These are phyloP conservation scores for Alectura lathami DNA, from an alignment of 2,113 vertebrate species.

Conservation along the genomic window DNA sequence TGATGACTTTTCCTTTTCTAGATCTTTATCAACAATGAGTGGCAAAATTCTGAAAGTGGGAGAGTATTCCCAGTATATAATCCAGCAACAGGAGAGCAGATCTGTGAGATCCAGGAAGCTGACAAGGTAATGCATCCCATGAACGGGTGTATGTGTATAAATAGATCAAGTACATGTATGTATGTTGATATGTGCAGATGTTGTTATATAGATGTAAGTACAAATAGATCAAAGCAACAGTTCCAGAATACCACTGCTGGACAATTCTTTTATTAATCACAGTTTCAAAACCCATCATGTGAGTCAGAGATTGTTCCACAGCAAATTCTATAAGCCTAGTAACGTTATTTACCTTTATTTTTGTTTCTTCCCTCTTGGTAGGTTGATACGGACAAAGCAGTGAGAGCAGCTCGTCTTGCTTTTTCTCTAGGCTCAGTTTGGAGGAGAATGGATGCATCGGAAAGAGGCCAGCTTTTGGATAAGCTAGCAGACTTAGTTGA, in stretches of 20 bases:
- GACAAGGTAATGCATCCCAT: slow-evolving; percentile 85
- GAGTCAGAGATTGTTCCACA: neutral
- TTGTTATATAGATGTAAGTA: neutral
- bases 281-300: neutral
- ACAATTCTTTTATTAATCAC: neutral
- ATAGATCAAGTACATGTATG: neutral
- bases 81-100: slow-evolving; percentile 92
- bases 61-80: slow-evolving; percentile 89
- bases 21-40: slow-evolving; percentile 99
- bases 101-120: slow-evolving; percentile 97
- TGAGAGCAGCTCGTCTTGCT: slow-evolving; percentile 90
- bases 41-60: slow-evolving; percentile 94
- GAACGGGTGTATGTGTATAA: neutral
- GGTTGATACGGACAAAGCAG: slow-evolving; percentile 94
- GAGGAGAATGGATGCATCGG: slow-evolving; percentile 96
- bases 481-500: slow-evolving; percentile 96
- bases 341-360: neutral
- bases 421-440: slow-evolving; percentile 93
- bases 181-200: neutral
- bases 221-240: neutral
- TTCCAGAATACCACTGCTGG: neutral
- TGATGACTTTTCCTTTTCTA: slow-evolving; percentile 58
- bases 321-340: neutral
- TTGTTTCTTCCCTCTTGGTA: slow-evolving; percentile 50
- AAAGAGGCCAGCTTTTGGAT: slow-evolving; percentile 89